Conservation (phyloP, 2,888 invertebrate species). For the Lasius fuliginosus region DNA sequence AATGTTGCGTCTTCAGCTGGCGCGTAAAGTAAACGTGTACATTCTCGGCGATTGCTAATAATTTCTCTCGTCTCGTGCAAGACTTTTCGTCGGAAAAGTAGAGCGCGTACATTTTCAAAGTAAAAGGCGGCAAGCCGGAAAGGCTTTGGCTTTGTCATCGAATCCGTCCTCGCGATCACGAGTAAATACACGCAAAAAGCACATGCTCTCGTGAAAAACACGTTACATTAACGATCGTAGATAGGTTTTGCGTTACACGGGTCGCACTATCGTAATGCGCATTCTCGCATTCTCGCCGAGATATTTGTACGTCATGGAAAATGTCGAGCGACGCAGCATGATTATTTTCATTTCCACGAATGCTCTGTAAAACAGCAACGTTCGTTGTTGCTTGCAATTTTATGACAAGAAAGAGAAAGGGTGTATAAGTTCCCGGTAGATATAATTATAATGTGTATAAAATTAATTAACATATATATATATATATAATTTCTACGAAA, state of each 20-base stretch:
- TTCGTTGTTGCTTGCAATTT: constrained; percentile 8
- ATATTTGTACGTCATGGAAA: neutral
- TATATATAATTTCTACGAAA: neutral
- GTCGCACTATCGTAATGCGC: constrained; percentile 19
- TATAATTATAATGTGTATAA: neutral
- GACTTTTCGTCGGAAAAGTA: constrained; percentile 51
- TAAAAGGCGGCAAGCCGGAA: constrained; percentile 56
- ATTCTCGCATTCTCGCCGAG: neutral
- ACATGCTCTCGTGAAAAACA: neutral
- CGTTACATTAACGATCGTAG: constrained; percentile 57
- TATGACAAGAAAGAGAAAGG: neutral
- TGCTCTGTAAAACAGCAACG: neutral
- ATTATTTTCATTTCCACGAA: constrained; percentile 35
- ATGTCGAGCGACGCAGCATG: neutral
- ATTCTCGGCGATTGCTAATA: constrained; percentile 17
- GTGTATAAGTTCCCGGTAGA: neutral
- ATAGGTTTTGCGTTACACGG: constrained; percentile 31
- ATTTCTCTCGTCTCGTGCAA: constrained; percentile 21
- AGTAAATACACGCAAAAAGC: constrained; percentile 2
- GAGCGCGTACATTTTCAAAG: constrained; percentile 69
- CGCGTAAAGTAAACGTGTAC: neutral
- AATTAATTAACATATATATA: constrained; percentile 33
- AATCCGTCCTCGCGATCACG: constrained; percentile 50
- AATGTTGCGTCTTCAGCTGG: constrained; percentile 15
- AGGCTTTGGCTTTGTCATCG: constrained; percentile 65